A percentile compares a stretch with the other conserved stretches of the same genome.
Conservation (phyloP, 2,113 vertebrate genomes). For the Catagonus wagneri region DNA sequence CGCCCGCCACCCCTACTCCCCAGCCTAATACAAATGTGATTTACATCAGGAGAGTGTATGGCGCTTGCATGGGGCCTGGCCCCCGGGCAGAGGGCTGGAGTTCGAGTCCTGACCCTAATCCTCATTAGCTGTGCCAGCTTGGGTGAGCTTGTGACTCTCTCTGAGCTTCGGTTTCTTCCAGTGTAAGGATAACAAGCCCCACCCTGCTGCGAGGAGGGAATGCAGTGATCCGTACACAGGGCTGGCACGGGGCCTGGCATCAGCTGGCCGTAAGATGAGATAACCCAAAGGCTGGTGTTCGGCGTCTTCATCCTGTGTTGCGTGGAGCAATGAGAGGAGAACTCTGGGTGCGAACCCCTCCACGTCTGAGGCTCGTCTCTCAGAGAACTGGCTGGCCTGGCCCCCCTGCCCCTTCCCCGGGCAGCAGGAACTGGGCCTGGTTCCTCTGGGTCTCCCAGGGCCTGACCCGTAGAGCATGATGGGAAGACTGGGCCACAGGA, state of each 20-base stretch:
- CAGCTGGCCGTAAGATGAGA: background rate
- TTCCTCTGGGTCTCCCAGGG: background rate
- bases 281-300: background rate
- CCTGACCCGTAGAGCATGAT: background rate
- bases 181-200: background rate
- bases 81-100: background rate
- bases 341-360: background rate
- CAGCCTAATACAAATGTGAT: background rate
- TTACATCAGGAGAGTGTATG: background rate
- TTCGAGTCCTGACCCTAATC: background rate
- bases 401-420: background rate
- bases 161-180: background rate
- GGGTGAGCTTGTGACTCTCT: background rate
- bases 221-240: background rate
- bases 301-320: background rate
- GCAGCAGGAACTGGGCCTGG: background rate
- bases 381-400: background rate
- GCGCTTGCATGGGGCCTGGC: background rate
- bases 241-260: background rate
- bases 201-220: background rate
- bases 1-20: rapidly evolving
- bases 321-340: background rate
- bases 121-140: background rate
- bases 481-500: background rate
- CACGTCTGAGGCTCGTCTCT: background rate